phyloP scores from a whole-genome alignment of 2,797 vertebrate genomes.

The Oreonectes daqikongensis region DNA sequence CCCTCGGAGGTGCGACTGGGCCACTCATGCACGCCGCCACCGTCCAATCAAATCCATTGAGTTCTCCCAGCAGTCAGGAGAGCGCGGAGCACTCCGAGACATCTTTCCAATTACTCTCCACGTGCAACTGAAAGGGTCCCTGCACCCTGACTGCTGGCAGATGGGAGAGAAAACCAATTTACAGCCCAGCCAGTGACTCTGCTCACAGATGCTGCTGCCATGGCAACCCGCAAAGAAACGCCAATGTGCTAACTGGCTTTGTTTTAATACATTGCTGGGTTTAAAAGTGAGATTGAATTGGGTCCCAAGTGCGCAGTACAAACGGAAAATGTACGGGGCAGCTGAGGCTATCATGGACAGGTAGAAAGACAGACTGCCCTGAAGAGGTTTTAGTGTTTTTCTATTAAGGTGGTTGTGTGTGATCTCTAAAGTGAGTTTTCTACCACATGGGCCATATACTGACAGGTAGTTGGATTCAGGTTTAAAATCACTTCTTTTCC shows the following conservation, averaged over 20 bases:
- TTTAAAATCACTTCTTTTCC: constrained; percentile 15
- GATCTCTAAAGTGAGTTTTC: neutral
- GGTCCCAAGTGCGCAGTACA: constrained; percentile 4
- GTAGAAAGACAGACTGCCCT: constrained; percentile 6
- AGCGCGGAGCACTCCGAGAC: constrained; percentile 7
- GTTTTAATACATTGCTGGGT: constrained; percentile 21
- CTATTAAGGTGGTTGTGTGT: neutral
- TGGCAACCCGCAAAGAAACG: constrained; percentile 70
- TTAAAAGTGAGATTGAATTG: constrained; percentile 48
- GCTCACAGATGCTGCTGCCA: constrained; percentile 68
- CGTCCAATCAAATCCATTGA: constrained; percentile 20
- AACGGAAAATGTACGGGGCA: neutral
- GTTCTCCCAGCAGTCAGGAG: neutral
- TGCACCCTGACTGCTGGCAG: constrained; percentile 7
- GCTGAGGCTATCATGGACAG: constrained; percentile 15
- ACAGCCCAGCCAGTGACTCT: constrained; percentile 45
- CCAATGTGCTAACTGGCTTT: constrained; percentile 27
- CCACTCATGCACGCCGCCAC: neutral
- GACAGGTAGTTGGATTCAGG: neutral
- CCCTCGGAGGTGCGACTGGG: neutral
- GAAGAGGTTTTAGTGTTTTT: neutral
- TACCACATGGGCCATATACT: neutral
- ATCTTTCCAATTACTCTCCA: constrained; percentile 35
- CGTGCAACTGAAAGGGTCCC: constrained; percentile 34
- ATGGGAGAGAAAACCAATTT: constrained; percentile 52